These are phyloP conservation scores for Thalassophryne amazonica DNA, from an alignment of 2,797 vertebrate genomes.

Conservation along the genomic window DNA sequence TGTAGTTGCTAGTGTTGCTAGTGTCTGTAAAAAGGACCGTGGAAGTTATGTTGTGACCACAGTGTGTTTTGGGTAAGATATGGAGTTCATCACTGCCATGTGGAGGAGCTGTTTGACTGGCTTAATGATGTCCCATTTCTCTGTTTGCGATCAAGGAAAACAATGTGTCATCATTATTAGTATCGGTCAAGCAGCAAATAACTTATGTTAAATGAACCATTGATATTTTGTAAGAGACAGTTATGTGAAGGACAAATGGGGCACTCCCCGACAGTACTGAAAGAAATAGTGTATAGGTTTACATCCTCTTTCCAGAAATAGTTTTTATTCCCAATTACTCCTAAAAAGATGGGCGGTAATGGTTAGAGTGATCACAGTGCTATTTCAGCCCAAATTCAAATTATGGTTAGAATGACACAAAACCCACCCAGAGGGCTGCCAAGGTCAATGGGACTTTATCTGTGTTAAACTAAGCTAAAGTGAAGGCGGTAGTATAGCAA, in stretches of 20 bases:
- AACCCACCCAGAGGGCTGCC: too few species aligned
- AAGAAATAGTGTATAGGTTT: conserved; percentile 31
- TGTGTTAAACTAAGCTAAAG: too few species aligned
- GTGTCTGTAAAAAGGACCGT: too few species aligned
- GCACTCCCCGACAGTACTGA: conserved; percentile 1
- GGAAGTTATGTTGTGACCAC: too few species aligned
- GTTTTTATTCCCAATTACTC: conserved; percentile 29
- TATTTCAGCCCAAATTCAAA: background rate
- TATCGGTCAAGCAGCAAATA: too few species aligned
- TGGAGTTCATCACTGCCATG: conserved; percentile 16
- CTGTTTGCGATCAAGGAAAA: too few species aligned
- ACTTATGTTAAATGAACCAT: conserved; percentile 11
- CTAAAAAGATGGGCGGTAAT: conserved; percentile 7
- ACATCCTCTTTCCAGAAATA: conserved; percentile 21
- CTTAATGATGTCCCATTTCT: background rate
- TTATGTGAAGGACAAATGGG: conserved; percentile 24
- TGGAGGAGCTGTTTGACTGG: conserved; percentile 24
- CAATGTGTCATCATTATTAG: too few species aligned
- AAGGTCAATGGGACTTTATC: too few species aligned
- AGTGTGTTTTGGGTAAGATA: too few species aligned
- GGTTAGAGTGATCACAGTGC: conserved; percentile 17
- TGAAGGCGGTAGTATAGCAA: too few species aligned
- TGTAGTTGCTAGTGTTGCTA: too few species aligned
- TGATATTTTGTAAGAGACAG: conserved; percentile 17
- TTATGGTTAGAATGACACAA: conserved; percentile 2